Conservation (phyloP, 2,888 invertebrate species). For the Phragmatobia fuliginosa region DNA sequence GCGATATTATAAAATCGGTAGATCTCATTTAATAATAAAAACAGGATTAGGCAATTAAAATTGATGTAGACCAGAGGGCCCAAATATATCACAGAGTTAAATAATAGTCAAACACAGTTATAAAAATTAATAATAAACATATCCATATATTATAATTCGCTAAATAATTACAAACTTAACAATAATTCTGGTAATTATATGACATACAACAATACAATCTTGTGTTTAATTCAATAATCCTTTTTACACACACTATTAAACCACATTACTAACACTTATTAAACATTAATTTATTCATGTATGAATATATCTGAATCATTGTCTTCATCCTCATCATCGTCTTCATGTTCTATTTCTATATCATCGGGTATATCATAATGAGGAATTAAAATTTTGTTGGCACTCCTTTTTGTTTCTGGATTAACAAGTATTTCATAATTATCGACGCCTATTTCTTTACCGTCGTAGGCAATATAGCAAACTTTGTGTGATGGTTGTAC, state of each 20-base stretch:
- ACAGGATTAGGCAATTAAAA: not conserved
- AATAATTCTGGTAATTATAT: conserved; percentile 9
- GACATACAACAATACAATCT: not conserved
- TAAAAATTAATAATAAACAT: not conserved
- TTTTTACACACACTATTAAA: not conserved
- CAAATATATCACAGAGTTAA: not conserved
- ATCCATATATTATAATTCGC: conserved; percentile 7
- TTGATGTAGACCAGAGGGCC: not conserved
- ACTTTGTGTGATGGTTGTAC: conserved; percentile 88
- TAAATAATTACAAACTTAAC: conserved; percentile 13
- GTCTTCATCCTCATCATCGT: conserved; percentile 28
- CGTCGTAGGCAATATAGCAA: conserved; percentile 89
- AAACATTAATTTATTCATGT: not conserved
- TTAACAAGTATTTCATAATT: conserved; percentile 64
- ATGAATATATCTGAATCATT: conserved; percentile 2
- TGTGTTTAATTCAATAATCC: not conserved
- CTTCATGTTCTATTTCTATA: conserved; percentile 29
- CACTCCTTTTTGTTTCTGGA: conserved; percentile 47
- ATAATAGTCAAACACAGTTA: not conserved
- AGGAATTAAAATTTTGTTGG: conserved; percentile 35
- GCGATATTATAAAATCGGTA: not conserved
- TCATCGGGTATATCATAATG: conserved; percentile 27
- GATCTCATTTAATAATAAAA: not conserved
- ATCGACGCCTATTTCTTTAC: conserved; percentile 55
- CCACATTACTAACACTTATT: not conserved